Base-by-base conservation (phyloP, 2,888 invertebrate genomes). In the Chouioia cunea region DNA sequence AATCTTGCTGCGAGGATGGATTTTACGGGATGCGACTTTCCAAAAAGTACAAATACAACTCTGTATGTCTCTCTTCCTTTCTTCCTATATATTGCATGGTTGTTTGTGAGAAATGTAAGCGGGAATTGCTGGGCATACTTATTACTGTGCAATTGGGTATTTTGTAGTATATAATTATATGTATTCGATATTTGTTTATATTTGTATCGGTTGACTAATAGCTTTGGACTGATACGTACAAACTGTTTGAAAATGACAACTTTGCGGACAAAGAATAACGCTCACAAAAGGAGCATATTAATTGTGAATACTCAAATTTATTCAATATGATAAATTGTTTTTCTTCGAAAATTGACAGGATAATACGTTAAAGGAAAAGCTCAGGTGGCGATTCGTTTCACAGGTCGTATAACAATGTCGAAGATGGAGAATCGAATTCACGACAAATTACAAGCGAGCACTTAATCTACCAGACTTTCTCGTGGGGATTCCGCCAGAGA, bases 391-490 rank as follows among this genome's bases (percentile, higher is more conserved):
- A 66, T 72, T 65, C 60, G 47, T n/a, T n/a, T 65, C 60, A 50
- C 58, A 60, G 50, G 62, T 60, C 69, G 65, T 53, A 60, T 3
- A 58, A 47, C 71, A 65, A 63, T 48, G 58, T 59, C 66, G 70
- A 70, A 64, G 67, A 57, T 60, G 58, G 63, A 67, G 64, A 71
- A 71, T 71, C 73, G 73, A 71, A 65, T 69, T 65, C 65, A 68
- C 48, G 66, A 82, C 79, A 80, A 83, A 83, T 83, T 81, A 80
- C 83, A 77, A 76, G 74, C 77, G 77, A 75, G 76, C 78, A 82
- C 80, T 82, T 83, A 82, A 84, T 84, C 82, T 83, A 81, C 79
- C 72, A 75, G 76, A 75, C 76, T 79, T 79, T 77, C 84, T 82
- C 85, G 69, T 75, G 84, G 84, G 85, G 80, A 79, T 77, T 59